phyloP scores from a whole-genome alignment of 2,888 invertebrate species.

The Eremobia ochroleuca region DNA sequence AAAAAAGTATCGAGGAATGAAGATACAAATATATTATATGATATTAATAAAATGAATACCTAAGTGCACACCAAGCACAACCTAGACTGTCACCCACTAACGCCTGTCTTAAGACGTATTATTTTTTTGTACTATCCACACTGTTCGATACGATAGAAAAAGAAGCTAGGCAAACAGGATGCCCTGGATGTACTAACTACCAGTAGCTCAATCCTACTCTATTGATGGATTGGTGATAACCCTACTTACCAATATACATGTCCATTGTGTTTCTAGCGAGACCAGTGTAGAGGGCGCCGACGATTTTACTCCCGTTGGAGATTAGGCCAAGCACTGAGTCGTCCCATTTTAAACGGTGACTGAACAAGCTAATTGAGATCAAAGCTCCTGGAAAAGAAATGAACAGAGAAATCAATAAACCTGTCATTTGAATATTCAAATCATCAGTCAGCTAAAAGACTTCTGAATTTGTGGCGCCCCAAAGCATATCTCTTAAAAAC shows the following conservation, averaged over 20 bases:
- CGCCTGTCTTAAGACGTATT: neutral
- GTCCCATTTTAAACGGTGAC: conserved; percentile 82
- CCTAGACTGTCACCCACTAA: no score
- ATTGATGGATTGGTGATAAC: no score
- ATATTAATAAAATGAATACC: no score
- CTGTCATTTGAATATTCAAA: neutral
- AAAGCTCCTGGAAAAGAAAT: conserved; percentile 77
- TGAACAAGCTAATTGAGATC: conserved; percentile 85
- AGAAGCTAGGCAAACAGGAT: neutral
- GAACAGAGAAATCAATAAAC: neutral
- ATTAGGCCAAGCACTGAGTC: conserved; percentile 84
- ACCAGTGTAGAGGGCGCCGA: conserved; percentile 79
- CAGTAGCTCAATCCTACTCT: neutral
- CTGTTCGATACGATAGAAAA: neutral
- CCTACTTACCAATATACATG: conserved; percentile 82
- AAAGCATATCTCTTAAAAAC: neutral
- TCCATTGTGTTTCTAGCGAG: conserved; percentile 79
- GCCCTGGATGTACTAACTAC: neutral
- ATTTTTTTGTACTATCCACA: neutral
- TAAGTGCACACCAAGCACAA: no score
- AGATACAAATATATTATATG: neutral
- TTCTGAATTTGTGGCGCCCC: neutral
- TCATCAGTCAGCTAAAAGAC: neutral
- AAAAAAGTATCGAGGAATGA: neutral
- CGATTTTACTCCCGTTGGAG: conserved; percentile 82